Conservation (phyloP, 1,140 invertebrate species). For the Paralvinella palmiformis region DNA sequence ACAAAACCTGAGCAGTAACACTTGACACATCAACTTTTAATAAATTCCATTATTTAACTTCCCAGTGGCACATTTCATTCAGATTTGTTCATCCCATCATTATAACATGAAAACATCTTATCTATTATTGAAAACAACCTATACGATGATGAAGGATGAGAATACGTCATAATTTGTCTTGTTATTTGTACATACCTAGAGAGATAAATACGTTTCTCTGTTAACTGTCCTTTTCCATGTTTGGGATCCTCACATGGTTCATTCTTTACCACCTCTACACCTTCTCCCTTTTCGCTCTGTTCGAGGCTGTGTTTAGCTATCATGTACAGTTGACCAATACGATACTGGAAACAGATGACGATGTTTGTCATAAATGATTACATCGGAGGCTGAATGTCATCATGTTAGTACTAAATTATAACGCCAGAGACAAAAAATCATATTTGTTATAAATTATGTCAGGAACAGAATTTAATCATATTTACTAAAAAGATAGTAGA, state of each 20-base stretch:
- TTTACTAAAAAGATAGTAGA: too few relatives aligned
- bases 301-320: conserved; percentile 87
- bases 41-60: too few relatives aligned
- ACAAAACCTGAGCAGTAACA: too few relatives aligned
- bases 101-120: too few relatives aligned
- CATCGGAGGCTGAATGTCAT: neutral
- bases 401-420: neutral
- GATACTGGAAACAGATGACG: conserved; percentile 65
- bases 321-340: conserved; percentile 88
- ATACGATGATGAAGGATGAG: neutral
- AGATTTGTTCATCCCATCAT: too few relatives aligned
- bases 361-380: neutral
- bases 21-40: too few relatives aligned
- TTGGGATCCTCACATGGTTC: conserved; percentile 68
- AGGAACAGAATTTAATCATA: too few relatives aligned
- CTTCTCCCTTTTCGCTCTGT: conserved; percentile 81
- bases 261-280: conserved; percentile 86
- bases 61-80: too few relatives aligned
- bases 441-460: too few relatives aligned
- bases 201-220: conserved; percentile 85
- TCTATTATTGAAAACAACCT: neutral
- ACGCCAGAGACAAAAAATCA: too few relatives aligned
- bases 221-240: conserved; percentile 79
- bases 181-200: conserved; percentile 61
- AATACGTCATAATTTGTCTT: neutral